Percentiles rank a stretch among this genome's conserved stretches.
Evolutionary conservation across 1,140 invertebrate genomes (phyloP).

Genomic region (Galleria mellonella): DNA sequence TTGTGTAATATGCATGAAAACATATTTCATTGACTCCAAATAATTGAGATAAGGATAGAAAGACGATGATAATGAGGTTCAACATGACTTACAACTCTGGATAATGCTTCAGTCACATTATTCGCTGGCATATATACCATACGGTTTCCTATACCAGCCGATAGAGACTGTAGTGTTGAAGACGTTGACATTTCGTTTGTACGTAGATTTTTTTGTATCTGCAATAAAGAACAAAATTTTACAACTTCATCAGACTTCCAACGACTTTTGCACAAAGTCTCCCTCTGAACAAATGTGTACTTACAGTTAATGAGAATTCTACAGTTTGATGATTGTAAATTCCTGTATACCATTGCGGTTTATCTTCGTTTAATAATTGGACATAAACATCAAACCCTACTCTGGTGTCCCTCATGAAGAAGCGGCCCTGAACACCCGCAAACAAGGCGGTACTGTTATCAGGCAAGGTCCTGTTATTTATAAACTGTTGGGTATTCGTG

Average conservation of each 20-base stretch:
- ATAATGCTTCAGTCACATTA: constrained; percentile 28
- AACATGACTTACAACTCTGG: constrained; percentile 33
- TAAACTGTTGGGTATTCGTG: constrained; percentile 2
- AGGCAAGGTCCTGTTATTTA: constrained; percentile 10
- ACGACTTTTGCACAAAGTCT: too few relatives aligned
- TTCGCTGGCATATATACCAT: constrained; percentile 28
- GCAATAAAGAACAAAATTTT: constrained; percentile 8
- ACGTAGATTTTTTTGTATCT: constrained; percentile 26
- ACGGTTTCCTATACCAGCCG: constrained; percentile 1
- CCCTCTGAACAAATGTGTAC: constrained; percentile 13
- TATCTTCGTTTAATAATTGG: constrained; percentile 9
- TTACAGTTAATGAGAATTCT: constrained; percentile 14
- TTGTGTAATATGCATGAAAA: too few relatives aligned
- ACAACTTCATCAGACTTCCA: too few relatives aligned
- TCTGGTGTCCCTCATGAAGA: constrained; percentile 20
- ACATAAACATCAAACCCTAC: constrained; percentile 34
- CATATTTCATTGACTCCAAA: too few relatives aligned
- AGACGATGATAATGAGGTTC: too few relatives aligned
- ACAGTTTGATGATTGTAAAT: constrained; percentile 16
- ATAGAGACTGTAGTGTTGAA: neutral
- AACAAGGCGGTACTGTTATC: neutral
- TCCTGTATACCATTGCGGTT: constrained; percentile 20
- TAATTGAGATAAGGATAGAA: too few relatives aligned
- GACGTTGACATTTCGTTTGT: constrained; percentile 12
- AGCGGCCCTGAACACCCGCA: constrained; percentile 8